Percentiles rank a stretch among this genome's conserved stretches.
These are phyloP conservation scores for Aplidium turbinatum DNA, from an alignment of 23 tunicate genomes.

Conservation along the genomic window DNA sequence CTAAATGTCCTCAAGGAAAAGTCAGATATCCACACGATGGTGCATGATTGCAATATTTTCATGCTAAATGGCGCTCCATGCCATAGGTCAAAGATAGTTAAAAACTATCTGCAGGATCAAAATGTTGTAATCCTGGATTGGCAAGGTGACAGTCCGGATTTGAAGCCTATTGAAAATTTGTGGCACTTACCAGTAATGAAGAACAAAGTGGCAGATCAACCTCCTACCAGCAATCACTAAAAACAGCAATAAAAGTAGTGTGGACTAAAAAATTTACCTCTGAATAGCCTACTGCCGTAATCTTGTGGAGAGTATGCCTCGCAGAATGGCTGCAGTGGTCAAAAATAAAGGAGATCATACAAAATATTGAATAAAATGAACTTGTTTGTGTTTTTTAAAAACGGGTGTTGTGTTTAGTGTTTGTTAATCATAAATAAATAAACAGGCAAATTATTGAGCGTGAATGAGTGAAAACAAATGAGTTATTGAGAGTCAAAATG, in stretches of 20 bases:
- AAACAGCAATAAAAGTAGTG: constrained; percentile 25
- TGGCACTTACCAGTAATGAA: constrained; percentile 30
- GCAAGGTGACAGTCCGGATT: constrained; percentile 19
- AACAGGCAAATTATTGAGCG: no score
- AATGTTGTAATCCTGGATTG: constrained; percentile 24
- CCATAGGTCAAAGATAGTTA: constrained; percentile 32
- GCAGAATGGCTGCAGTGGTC: constrained; percentile 25
- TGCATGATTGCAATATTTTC: constrained; percentile 30
- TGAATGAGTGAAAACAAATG: no score
- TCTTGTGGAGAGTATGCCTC: constrained; percentile 29
- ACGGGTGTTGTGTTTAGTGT: no score
- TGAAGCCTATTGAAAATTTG: constrained; percentile 32
- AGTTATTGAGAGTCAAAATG: no score
- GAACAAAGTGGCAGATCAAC: constrained; percentile 20
- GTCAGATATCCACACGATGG: constrained; percentile 11
- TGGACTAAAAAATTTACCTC: constrained; percentile 12
- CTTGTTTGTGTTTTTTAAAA: no score
- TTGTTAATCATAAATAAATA: no score
- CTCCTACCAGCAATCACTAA: constrained; percentile 25
- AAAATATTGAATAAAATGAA: constrained; percentile 26
- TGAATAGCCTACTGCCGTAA: constrained; percentile 19
- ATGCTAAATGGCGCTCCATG: constrained; percentile 30
- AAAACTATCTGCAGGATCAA: constrained; percentile 13
- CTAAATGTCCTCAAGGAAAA: constrained; percentile 27
- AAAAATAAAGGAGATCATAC: constrained; percentile 35